phyloP scores from a whole-genome alignment of 1,140 invertebrate species.

The Musca vetustissima region DNA sequence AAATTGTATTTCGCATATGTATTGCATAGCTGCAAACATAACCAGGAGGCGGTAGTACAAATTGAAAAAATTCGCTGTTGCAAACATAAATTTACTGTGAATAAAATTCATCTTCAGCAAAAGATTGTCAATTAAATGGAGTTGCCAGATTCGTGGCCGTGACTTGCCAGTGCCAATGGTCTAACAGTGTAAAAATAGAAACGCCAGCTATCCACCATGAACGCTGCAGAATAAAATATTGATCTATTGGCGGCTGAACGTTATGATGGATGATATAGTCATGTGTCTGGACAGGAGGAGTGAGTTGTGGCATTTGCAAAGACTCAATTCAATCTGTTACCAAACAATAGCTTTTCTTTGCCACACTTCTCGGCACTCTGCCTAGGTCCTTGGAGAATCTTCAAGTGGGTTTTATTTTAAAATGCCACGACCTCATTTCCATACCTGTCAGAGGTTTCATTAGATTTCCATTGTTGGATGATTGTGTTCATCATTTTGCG shows the following conservation, averaged over 20 bases:
- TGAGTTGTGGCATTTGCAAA: neutral
- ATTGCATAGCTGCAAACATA: too few species aligned
- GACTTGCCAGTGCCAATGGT: neutral
- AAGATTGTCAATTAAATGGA: conserved; percentile 18
- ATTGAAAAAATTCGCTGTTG: too few species aligned
- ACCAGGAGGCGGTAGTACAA: too few species aligned
- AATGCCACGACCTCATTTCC: neutral
- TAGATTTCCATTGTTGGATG: conserved; percentile 1
- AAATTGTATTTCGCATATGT: too few species aligned
- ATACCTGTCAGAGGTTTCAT: conserved; percentile 14
- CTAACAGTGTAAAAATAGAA: neutral
- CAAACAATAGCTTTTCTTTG: neutral
- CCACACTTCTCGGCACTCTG: neutral
- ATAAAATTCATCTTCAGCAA: too few species aligned
- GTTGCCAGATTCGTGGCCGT: neutral
- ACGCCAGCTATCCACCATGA: neutral
- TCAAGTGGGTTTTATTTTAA: too few species aligned
- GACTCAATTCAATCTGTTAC: neutral
- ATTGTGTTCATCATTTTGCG: neutral
- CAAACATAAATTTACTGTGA: too few species aligned
- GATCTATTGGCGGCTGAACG: neutral
- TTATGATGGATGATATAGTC: conserved; percentile 9
- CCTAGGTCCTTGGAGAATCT: neutral
- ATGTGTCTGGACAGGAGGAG: neutral
- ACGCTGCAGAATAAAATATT: neutral